These are phyloP conservation scores for Diarsia rubi DNA, from an alignment of 2,888 invertebrate genomes.

Conservation along the genomic window DNA sequence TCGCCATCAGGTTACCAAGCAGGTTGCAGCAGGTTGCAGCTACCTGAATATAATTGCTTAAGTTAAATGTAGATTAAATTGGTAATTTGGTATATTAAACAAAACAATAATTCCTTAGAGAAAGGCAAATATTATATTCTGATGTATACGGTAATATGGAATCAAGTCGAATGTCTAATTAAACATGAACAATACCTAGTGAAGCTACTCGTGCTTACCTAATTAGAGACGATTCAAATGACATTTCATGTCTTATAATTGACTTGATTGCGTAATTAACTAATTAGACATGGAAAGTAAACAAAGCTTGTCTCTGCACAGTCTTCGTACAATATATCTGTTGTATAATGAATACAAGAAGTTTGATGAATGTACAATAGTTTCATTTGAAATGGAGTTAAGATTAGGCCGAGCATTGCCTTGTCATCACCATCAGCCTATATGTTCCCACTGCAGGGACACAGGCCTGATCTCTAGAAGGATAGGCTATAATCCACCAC, in stretches of 20 bases:
- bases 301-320: background rate
- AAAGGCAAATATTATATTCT: slow-evolving; percentile 17
- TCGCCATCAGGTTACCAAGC: too few species aligned
- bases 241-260: background rate
- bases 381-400: background rate
- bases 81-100: slow-evolving; percentile 29
- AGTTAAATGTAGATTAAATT: background rate
- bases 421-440: too few species aligned
- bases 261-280: slow-evolving; percentile 11
- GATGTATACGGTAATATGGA: slow-evolving; percentile 1
- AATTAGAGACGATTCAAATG: slow-evolving; percentile 24
- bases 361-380: background rate
- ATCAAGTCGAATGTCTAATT: slow-evolving; percentile 27
- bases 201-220: background rate
- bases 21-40: background rate
- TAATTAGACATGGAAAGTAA: background rate
- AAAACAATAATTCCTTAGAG: slow-evolving; percentile 27
- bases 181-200: slow-evolving; percentile 6
- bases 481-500: too few species aligned
- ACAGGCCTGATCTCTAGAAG: too few species aligned
- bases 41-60: background rate
- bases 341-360: background rate
- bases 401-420: background rate
- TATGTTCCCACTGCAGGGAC: too few species aligned
- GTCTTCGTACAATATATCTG: background rate